Percentiles rank a stretch among this genome's conserved stretches.
Conservation (phyloP, 2,797 vertebrate genomes). For the Psittacula echo region DNA sequence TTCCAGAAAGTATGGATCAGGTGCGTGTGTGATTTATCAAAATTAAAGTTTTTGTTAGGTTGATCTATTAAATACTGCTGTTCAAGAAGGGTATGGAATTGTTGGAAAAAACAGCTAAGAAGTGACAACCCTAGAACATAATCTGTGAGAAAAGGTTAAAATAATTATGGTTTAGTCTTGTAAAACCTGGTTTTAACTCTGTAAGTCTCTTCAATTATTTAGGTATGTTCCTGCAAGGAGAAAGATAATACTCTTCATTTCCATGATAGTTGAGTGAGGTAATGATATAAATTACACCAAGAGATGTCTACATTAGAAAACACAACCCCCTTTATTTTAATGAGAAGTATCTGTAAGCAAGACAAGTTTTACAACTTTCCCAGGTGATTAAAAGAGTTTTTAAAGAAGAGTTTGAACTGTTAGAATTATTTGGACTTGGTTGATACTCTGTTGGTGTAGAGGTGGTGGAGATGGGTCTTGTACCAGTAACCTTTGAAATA, state of each 20-base stretch:
- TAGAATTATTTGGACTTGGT: not conserved
- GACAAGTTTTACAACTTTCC: not conserved
- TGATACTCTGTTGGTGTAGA: not conserved
- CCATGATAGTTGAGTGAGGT: not conserved
- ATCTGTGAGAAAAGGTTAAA: not conserved
- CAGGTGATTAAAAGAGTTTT: not conserved
- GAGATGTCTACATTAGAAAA: not conserved
- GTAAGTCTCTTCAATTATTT: not conserved
- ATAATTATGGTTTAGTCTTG: not conserved
- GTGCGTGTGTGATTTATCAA: constrained; percentile 69
- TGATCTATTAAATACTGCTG: not conserved
- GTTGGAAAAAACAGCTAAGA: not conserved
- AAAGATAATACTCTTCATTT: not conserved
- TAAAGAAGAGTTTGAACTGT: not conserved
- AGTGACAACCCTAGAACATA: not conserved
- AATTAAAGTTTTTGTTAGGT: not conserved
- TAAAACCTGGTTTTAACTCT: not conserved
- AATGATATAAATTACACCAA: not conserved
- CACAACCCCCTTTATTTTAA: not conserved
- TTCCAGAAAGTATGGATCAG: constrained; percentile 99
- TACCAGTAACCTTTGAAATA: not conserved
- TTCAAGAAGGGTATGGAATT: not conserved
- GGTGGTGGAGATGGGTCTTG: fast-evolving
- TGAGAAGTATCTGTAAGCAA: not conserved
- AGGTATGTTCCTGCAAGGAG: not conserved